These are phyloP conservation scores for Pelecanus crispus DNA, from an alignment of 2,113 vertebrate genomes.

Conservation along the genomic window DNA sequence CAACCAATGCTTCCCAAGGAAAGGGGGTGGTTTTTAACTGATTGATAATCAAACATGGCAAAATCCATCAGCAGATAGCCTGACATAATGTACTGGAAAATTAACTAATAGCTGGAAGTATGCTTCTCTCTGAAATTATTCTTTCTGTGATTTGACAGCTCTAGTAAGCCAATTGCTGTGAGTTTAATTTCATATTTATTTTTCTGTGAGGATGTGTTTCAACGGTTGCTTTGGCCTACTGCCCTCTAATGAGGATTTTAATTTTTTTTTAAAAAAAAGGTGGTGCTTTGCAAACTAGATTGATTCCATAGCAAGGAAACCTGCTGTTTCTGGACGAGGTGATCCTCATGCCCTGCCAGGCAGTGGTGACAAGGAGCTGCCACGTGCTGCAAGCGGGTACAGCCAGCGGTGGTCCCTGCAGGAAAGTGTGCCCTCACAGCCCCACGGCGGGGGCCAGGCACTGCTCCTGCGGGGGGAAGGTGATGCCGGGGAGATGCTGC, in stretches of 20 bases:
- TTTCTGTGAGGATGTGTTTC: not conserved
- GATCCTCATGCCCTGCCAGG: rapidly evolving
- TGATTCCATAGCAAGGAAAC: not conserved
- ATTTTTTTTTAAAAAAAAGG: not conserved
- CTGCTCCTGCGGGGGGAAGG: rapidly evolving
- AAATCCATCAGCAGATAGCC: not conserved
- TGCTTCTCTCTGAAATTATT: not conserved
- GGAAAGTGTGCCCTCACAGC: not conserved
- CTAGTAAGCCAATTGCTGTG: not conserved
- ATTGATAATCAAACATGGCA: not conserved
- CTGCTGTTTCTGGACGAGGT: not conserved
- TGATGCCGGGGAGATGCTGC: not conserved
- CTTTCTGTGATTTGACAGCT: not conserved
- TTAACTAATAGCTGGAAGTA: not conserved
- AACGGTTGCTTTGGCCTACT: not conserved
- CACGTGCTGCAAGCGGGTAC: rapidly evolving
- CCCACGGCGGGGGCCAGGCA: rapidly evolving
- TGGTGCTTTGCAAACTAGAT: not conserved
- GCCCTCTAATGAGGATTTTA: not conserved
- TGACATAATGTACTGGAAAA: slow-evolving; percentile 7
- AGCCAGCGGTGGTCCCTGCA: not conserved
- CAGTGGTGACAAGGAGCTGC: not conserved
- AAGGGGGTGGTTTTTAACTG: not conserved
- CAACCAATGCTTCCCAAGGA: not conserved
- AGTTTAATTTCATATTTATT: not conserved